phyloP scores from a whole-genome alignment of 2,888 invertebrate genomes.

The Spodoptera picta region DNA sequence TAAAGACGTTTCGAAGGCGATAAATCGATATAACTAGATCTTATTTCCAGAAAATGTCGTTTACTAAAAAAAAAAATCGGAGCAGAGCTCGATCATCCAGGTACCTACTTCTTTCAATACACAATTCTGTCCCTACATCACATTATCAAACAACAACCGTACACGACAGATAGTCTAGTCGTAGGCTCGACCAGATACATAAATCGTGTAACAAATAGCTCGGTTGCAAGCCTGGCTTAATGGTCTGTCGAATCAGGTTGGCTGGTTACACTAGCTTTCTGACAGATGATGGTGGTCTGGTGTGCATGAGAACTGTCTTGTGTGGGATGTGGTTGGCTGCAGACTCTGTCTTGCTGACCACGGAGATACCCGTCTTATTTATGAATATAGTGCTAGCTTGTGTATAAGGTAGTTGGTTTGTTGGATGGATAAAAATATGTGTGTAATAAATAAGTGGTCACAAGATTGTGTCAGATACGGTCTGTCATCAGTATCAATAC shows the following conservation, averaged over 20 bases:
- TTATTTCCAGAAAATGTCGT: too few relatives aligned
- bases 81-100: too few relatives aligned
- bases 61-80: too few relatives aligned
- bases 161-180: constrained; percentile 51
- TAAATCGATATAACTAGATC: too few relatives aligned
- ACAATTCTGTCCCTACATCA: background rate
- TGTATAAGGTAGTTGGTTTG: background rate
- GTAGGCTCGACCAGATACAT: constrained; percentile 52
- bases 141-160: constrained; percentile 25
- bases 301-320: constrained; percentile 29
- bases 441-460: too few relatives aligned
- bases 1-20: too few relatives aligned
- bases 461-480: too few relatives aligned
- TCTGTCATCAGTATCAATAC: too few relatives aligned
- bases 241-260: constrained; percentile 61
- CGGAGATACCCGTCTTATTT: constrained; percentile 4
- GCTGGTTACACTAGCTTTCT: constrained; percentile 42
- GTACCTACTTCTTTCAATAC: background rate
- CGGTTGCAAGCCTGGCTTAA: constrained; percentile 50
- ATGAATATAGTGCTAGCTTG: background rate
- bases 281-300: constrained; percentile 43
- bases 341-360: constrained; percentile 25
- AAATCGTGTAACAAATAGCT: constrained; percentile 65
- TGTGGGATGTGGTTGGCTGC: constrained; percentile 25
- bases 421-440: too few relatives aligned